Base-by-base conservation (phyloP, 2,113 vertebrate species). In the Notothenia coriiceps region DNA sequence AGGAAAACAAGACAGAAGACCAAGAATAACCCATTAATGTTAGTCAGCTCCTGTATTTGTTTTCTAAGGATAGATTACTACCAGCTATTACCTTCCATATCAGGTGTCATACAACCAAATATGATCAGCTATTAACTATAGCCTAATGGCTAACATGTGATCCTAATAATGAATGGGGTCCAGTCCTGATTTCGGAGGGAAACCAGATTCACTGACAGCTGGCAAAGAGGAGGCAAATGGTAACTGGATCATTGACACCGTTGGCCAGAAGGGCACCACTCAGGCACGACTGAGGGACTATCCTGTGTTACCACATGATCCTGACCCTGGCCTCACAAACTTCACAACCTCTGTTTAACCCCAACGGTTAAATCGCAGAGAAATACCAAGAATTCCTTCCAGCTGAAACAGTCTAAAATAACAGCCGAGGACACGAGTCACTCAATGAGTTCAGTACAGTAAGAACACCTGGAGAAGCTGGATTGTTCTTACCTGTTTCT, bases 401-500 rank as follows among this genome's bases (percentile, higher is more conserved):
- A 73, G 14, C 60, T 86, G 74, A 80, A 86, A 77, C 57, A 63
- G 79, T 83, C 75, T 69, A 73, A 84, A 91, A 88, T 76, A 90
- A 85, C 82, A 68, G 70, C 77, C 73, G 49, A 79, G 50, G 62
- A 22, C 54, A 73, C 52, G 66, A 63, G 61, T 54, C 64, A 54
- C 18, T 52, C 43, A 52, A 62, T 40, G 69, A n/a, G 15, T 17
- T 10, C 43, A 80, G 70, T 54, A 63, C 63, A 64, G 59, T 61
- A 25, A 4, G 13, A 76, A 49, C 11, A 76, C 60, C 62, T 72
- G 62, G 40, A 29, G 9, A 35, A n/a, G 43, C 20, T 25, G 5
- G 49, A 20, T 46, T 18, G 44, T 43, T 65, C 83, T 85, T 92
- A 96, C 95, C 95, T 96, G 94, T 96, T 96, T 69, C 95, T 91